A percentile compares a stretch with the other conserved stretches of the same genome.
These are phyloP conservation scores for Ceratina japonica DNA, from an alignment of 1,140 invertebrate species.

Conservation along the genomic window DNA sequence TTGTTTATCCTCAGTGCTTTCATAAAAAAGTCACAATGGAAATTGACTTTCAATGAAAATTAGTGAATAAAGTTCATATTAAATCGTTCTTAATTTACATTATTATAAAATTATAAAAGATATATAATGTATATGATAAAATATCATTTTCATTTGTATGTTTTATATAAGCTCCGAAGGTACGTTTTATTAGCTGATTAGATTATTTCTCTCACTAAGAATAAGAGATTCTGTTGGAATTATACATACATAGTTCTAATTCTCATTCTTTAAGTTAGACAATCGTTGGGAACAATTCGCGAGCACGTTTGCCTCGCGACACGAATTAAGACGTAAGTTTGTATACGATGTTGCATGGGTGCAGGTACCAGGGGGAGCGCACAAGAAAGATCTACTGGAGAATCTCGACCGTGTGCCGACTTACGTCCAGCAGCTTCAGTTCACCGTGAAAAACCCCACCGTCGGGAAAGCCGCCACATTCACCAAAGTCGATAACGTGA, in stretches of 20 bases:
- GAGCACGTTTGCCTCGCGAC: conserved; percentile 61
- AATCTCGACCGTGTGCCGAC: conserved; percentile 97
- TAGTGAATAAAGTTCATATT: too few relatives aligned
- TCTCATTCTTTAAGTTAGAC: not conserved
- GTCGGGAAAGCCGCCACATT: conserved; percentile 99
- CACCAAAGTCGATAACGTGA: conserved; percentile 99
- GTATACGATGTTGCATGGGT: conserved; percentile 66
- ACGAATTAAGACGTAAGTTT: conserved; percentile 53
- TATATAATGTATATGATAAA: too few relatives aligned
- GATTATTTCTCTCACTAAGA: too few relatives aligned
- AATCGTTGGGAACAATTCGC: conserved; percentile 38
- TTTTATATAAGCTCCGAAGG: too few relatives aligned
- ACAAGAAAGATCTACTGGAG: conserved; percentile 97
- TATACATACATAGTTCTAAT: not conserved
- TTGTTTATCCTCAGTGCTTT: too few relatives aligned
- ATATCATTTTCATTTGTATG: too few relatives aligned
- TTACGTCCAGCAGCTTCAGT: conserved; percentile 97
- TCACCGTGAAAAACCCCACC: conserved; percentile 98
- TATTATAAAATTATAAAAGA: too few relatives aligned
- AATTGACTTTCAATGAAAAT: too few relatives aligned
- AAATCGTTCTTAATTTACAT: too few relatives aligned
- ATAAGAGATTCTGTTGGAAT: too few relatives aligned
- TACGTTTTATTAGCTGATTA: too few relatives aligned
- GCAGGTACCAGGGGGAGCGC: conserved; percentile 95
- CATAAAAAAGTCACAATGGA: too few relatives aligned